Base-by-base conservation (phyloP, 2,888 invertebrate species). In the Zaprionus bogoriensis region DNA sequence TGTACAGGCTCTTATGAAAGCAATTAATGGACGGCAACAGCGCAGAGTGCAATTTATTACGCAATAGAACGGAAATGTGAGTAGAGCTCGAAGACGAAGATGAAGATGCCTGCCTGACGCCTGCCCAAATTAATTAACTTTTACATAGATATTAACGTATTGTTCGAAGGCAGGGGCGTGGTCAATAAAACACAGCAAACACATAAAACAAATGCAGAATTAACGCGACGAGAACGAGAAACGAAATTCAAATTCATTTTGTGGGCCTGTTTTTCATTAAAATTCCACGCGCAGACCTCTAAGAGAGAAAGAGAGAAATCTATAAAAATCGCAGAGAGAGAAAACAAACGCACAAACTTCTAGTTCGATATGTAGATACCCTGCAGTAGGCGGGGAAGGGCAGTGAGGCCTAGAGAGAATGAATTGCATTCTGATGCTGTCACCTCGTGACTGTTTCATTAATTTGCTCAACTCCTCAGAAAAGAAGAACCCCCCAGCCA, bases 21-120 rank as follows among this genome's bases (percentile, higher is more conserved):
- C 65, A 69, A 77, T 87, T 81, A 82, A 81, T 71, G 52, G 59
- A 67, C 64, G 71, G 62, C n/a, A 42, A 45, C 20, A 65, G 45
- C 57, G 79, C 54, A 75, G 71, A 81, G 67, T 77, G 67, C 73
- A 77, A 84, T 87, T 87, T 87, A 84, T 82, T 64, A 63, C 50
- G 64, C 64, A 70, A 81, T 79, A 74, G 64, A 54, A 39, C 39
- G 58, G 59, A 53, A 57, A 38, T 73, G 48, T 45, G 17, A 25
- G 45, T 41, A 17, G 27, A 36, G 22, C 28, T 23, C 14, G 10
- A 27, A 19, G 44, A 19, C 4, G 44, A 47, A 52, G 47, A 36
- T 20, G 50, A 51, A 51, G 55, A 45, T 39, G 36, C 25, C n/a
- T 14, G 36, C n/a, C 9, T n/a, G 9, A 23, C n/a, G 30, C 39